Base-by-base conservation (phyloP, 2,888 invertebrate species). In the Entomobrya proxima region DNA sequence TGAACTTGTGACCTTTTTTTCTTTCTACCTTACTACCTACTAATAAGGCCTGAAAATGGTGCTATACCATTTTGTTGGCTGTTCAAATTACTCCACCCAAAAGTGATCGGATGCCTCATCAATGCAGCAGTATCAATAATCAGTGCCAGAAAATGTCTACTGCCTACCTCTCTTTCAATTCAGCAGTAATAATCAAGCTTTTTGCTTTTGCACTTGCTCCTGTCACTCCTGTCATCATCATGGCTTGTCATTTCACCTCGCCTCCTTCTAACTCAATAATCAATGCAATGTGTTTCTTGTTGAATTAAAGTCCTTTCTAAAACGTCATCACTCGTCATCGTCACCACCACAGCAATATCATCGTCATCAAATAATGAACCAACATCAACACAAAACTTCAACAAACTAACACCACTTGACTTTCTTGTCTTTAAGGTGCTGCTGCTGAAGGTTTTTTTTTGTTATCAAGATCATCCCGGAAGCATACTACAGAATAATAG, bases 241-340 rank as follows among this genome's bases (percentile, higher is more conserved):
- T n/a, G 21, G n/a, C 44, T 67, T 44, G 30, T 9, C 24, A 40
- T 44, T 37, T 32, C 27, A 11, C 40, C 40, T 40, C 37, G 32
- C 32, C 67, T 27, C 27, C 67, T 47, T 47, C n/a, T 47, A 15
- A 67, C 37, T 44, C 11, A 37, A 55, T 9, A 13, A 30, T 37
- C 35, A 64, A 64, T 37, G 5, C 30, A 67, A 24, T 21, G 37
- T 37, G 18, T n/a, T n/a, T n/a, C n/a, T n/a, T n/a, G n/a, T n/a
- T n/a, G n/a, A n/a, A n/a, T 67, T 67, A 37, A 67, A 67, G 37
- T 74, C 74, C 74, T 74, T 74, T 74, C 74, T 74, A 74, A 74
- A 50, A 74, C 50, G 74, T 74, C 74, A 74, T 50, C 74, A 74
- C 50, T 47, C 50, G 50, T 50, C 47, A 74, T 30, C 74, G 27